Evolutionary conservation across 2,113 vertebrate species (phyloP).

Genomic region (Smithornis capensis): DNA sequence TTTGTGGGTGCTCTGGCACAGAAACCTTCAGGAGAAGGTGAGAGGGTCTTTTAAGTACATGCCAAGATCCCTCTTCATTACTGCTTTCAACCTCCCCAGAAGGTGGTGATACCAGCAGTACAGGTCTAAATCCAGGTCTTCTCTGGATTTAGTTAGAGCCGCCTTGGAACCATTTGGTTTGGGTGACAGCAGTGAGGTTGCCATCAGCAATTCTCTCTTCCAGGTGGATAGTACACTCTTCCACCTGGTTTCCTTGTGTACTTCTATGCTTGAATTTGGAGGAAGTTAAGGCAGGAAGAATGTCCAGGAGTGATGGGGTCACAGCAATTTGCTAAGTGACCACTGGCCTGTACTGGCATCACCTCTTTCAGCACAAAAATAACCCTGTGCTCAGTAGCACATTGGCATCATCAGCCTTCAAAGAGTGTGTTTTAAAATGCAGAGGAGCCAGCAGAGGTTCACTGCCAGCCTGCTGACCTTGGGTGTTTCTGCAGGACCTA

Average conservation of each 20-base stretch:
- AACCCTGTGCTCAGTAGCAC: neutral
- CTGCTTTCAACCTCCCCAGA: neutral
- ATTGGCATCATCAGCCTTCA: neutral
- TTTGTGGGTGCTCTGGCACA: neutral
- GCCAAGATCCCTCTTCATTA: neutral
- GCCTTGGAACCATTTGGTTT: neutral
- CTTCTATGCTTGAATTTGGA: neutral
- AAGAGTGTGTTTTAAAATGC: neutral
- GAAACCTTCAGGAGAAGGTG: neutral
- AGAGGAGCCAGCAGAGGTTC: neutral
- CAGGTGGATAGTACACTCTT: accelerated
- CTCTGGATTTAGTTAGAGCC: neutral
- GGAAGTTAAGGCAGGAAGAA: neutral
- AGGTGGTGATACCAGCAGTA: neutral
- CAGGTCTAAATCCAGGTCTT: neutral
- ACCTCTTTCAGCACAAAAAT: neutral
- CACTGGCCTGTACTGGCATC: neutral
- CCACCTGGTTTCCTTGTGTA: neutral
- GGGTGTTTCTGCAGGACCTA: neutral
- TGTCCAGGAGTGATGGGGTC: neutral
- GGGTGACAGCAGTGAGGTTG: neutral
- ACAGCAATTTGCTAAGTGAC: neutral
- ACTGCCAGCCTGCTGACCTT: neutral
- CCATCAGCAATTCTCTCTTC: neutral
- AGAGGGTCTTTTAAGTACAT: neutral